These are phyloP conservation scores for Apotomis turbidana DNA, from an alignment of 2,888 invertebrate genomes.

Conservation along the genomic window DNA sequence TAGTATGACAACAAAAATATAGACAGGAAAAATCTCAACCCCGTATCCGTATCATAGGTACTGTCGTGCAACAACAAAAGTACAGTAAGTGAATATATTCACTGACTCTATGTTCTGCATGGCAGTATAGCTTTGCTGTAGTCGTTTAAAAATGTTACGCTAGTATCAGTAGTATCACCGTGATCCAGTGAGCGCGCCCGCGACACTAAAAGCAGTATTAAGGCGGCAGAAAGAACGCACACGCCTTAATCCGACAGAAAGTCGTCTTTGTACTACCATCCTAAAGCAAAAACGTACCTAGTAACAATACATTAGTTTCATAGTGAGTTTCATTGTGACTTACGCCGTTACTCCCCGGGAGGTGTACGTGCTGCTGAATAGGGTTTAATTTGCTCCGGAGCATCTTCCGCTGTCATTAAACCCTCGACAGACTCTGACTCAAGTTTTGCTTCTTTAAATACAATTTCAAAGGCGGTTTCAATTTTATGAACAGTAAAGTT, in stretches of 20 bases:
- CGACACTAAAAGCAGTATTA: slow-evolving; percentile 17
- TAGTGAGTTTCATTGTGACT: neutral
- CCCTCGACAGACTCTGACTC: slow-evolving; percentile 32
- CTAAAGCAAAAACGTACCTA: neutral
- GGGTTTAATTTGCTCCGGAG: slow-evolving; percentile 59
- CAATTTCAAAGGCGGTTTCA: slow-evolving; percentile 25
- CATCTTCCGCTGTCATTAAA: slow-evolving; percentile 35
- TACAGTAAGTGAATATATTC: too few species aligned
- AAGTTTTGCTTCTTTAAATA: slow-evolving; percentile 29
- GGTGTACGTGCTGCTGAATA: slow-evolving; percentile 53
- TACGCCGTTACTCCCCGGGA: slow-evolving; percentile 6
- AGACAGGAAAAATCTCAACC: too few species aligned
- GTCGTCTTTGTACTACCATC: slow-evolving; percentile 12
- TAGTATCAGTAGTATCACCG: neutral
- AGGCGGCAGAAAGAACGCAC: slow-evolving; percentile 28
- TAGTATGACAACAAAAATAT: too few species aligned
- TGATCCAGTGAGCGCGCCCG: slow-evolving; percentile 2
- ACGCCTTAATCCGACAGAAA: slow-evolving; percentile 33
- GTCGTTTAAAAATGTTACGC: too few species aligned
- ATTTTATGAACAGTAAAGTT: slow-evolving; percentile 25
- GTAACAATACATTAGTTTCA: neutral
- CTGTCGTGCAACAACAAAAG: too few species aligned
- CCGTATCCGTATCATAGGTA: too few species aligned
- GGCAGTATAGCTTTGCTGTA: too few species aligned
- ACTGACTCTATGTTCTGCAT: too few species aligned